Evolutionary conservation across 2,888 invertebrate species (phyloP), one percentile per base, ranked within the genome.

Genomic region (Aphodius sticticus): DNA sequence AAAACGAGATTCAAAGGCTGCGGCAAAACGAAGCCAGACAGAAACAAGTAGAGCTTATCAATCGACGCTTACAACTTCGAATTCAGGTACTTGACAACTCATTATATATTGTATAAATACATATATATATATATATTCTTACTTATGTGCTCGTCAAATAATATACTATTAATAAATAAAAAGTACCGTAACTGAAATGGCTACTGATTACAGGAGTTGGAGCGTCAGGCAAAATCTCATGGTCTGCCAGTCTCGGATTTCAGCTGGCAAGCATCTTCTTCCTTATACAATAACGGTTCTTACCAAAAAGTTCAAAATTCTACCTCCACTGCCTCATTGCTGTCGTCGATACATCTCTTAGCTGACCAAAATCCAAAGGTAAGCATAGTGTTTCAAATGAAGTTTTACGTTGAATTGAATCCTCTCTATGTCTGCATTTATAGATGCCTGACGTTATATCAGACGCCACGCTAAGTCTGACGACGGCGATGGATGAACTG

Each of bases 21-120:
- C 94, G 95, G 85, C 94, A 95, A 85, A 92, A 94, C 84, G 96
- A 97, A 86, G 92, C 93, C 81, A 92, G 95, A 82, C 92, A 96
- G 84, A 94, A 95, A 83, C 94, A 96, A 88, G 92, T 96, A 79
- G 97, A 97, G 87, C 89, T 94, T 82, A 94, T 96, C 86, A 97
- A 97, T 88, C 93, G 96, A 84, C 94, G 95, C 84, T 91, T 98
- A 26, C 91, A 95, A 84, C 91, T 96, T 80, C 92, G 96, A 89
- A 95, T 98, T 89, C 95, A 96, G 93, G 96, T 96, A 87, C 74
- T 69, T 36, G 70, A 69, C 12, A 9, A 16, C 15, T 70, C 12
- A 16, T 71, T 26, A 26, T 26, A 2, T 26, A 70, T n/a, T 26
- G 26, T 26, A 26, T 26, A n/a, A n/a, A n/a, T n/a, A n/a, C n/a